Base-by-base conservation (phyloP, 2,888 invertebrate genomes). In the Brenthis ino region DNA sequence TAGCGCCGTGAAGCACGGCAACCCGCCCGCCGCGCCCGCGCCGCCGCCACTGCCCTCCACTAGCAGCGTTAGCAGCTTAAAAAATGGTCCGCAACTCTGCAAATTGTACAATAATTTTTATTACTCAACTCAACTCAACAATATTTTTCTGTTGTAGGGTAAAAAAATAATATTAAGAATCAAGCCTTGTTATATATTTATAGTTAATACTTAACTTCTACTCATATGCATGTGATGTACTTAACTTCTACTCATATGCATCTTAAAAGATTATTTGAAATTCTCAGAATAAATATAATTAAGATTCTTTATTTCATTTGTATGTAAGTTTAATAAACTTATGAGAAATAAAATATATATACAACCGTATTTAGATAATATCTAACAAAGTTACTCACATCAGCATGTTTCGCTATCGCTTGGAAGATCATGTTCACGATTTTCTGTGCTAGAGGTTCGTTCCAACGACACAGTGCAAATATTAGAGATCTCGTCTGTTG, bases 401-500 rank as follows among this genome's bases (percentile, higher is more conserved):
- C 98, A 0, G 97, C 96, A 87, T 98, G 97, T 78, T 98, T 97
- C 65, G 96, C 96, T 75, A 98, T 98, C 1, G 98, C 97, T 80
- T 96, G 96, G 80, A 98, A 98, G 74, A 98, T 95, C 96, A 97
- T 97, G 76, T 95, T 95, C 65, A 98, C 96, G 64, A 99, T 96
- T 84, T 97, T 96, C 80, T 96, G 96, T 24, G 98, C 98, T 58
- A 98, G 93, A 75, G 96, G 94, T 80, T 98, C 98, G 87, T 98
- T 98, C 95, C 97, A 98, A 56, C 98, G 95, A 80, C 98, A 97
- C 54, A 99, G 93, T 16, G 98, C 97, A 89, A 98, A 98, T 76
- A 98, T 97, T 69, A 99, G 93, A 86, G 98, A 97, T 74, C 97
- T 95, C 4, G 98, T 98, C 89, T 98, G 98, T 82, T 97, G 96